A percentile compares a stretch with the other conserved stretches of the same genome.
These are phyloP conservation scores for Acomys russatus DNA, from an alignment of 2,797 vertebrate species.

Conservation along the genomic window DNA sequence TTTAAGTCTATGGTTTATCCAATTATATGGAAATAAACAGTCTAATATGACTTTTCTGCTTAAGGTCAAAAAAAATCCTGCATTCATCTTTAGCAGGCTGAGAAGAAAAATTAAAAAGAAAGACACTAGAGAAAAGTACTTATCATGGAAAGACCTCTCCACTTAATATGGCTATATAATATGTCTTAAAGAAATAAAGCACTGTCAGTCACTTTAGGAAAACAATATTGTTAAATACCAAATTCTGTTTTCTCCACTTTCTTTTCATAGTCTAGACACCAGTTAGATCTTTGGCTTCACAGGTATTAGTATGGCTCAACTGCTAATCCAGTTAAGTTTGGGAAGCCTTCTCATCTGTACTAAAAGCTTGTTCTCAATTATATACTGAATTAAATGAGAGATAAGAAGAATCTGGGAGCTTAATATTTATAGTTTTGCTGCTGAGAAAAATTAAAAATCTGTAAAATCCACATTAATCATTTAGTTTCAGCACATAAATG, in stretches of 20 bases:
- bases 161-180: background rate
- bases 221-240: slow-evolving; percentile 4
- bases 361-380: slow-evolving; percentile 86
- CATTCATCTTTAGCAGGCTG: background rate
- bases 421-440: slow-evolving; percentile 89
- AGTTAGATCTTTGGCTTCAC: slow-evolving; percentile 70
- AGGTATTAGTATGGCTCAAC: slow-evolving; percentile 76
- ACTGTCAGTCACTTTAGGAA: background rate
- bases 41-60: background rate
- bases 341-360: slow-evolving; percentile 77
- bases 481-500: slow-evolving; percentile 87
- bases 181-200: too few species aligned
- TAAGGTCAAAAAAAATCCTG: background rate
- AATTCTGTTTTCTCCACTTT: slow-evolving; percentile 63
- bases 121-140: background rate
- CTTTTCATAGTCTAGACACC: slow-evolving; percentile 70
- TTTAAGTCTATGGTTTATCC: background rate
- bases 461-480: slow-evolving; percentile 88
- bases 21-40: background rate
- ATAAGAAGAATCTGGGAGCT: slow-evolving; percentile 80
- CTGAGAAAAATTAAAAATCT: slow-evolving; percentile 88
- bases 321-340: slow-evolving; percentile 84
- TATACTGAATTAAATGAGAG: slow-evolving; percentile 85
- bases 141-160: background rate
- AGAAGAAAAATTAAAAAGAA: background rate